Evolutionary conservation across 2,113 vertebrate species (phyloP).

Genomic region (Oceanodroma tethys): DNA sequence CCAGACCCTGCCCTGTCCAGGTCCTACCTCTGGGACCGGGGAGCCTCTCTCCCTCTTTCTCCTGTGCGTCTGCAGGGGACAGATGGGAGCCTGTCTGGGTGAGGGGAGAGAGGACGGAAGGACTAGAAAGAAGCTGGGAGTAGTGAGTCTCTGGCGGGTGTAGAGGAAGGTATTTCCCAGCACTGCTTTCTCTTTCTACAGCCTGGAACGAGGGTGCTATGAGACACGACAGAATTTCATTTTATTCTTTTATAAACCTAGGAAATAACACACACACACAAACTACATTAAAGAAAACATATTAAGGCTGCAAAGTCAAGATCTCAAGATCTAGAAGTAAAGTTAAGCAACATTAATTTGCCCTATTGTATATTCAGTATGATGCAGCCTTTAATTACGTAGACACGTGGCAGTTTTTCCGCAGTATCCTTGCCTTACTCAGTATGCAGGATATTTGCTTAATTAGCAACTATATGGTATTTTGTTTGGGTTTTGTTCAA

Average conservation of each 20-base stretch:
- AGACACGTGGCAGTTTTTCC: slow-evolving; percentile 28
- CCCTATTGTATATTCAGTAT: not conserved
- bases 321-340: not conserved
- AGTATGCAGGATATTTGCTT: slow-evolving; percentile 13
- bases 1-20: not conserved
- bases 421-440: not conserved
- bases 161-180: not conserved
- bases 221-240: not conserved
- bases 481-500: slow-evolving; percentile 49
- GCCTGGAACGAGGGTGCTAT: not conserved
- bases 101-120: not conserved
- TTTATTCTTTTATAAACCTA: not conserved
- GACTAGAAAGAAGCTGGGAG: not conserved
- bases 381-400: slow-evolving; percentile 47
- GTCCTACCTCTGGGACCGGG: not conserved
- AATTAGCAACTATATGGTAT: not conserved
- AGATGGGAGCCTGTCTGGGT: not conserved
- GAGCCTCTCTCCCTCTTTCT: not conserved
- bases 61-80: not conserved
- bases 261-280: not conserved
- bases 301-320: not conserved
- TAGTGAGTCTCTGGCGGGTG: not conserved
- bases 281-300: not conserved
- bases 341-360: slow-evolving; percentile 27
- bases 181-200: not conserved